These are phyloP conservation scores for Sebastes itinus DNA, from an alignment of 2,797 vertebrate species.

Conservation along the genomic window DNA sequence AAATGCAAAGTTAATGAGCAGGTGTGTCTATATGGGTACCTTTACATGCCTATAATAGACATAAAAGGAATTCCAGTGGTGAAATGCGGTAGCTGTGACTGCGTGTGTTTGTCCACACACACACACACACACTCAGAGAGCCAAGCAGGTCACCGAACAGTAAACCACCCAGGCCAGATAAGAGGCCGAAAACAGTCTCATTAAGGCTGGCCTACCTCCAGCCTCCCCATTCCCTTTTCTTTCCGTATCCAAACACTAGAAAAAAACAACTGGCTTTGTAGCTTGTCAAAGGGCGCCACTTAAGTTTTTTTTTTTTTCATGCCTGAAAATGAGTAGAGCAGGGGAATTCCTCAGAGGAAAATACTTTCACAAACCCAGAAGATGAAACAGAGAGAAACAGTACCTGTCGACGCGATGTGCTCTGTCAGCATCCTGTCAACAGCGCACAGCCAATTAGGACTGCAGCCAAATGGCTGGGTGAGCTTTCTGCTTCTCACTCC, in stretches of 20 bases:
- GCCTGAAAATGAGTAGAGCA: constrained; percentile 38
- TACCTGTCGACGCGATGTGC: constrained; percentile 67
- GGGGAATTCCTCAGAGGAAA: constrained; percentile 64
- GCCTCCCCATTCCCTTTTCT: constrained; percentile 20
- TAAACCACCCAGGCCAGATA: constrained; percentile 23
- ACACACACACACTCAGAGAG: neutral
- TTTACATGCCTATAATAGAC: neutral
- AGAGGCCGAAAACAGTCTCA: constrained; percentile 47
- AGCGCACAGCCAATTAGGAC: constrained; percentile 75
- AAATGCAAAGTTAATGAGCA: constrained; percentile 13
- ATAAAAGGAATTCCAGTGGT: neutral
- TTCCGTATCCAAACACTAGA: constrained; percentile 26
- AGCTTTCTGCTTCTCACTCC: constrained; percentile 63
- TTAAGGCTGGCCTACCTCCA: constrained; percentile 56
- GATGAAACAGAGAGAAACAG: constrained; percentile 56
- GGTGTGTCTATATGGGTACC: neutral
- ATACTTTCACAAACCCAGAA: constrained; percentile 50
- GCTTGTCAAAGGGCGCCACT: constrained; percentile 48
- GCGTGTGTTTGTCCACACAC: neutral
- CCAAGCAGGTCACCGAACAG: constrained; percentile 35
- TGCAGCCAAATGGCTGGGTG: constrained; percentile 67
- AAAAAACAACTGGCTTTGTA: constrained; percentile 48
- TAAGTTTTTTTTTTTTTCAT: constrained; percentile 10
- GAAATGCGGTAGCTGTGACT: neutral
- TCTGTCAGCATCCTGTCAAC: constrained; percentile 76